Base-by-base conservation (phyloP, 2,797 vertebrate species). In the Rhyacichthys aspro region DNA sequence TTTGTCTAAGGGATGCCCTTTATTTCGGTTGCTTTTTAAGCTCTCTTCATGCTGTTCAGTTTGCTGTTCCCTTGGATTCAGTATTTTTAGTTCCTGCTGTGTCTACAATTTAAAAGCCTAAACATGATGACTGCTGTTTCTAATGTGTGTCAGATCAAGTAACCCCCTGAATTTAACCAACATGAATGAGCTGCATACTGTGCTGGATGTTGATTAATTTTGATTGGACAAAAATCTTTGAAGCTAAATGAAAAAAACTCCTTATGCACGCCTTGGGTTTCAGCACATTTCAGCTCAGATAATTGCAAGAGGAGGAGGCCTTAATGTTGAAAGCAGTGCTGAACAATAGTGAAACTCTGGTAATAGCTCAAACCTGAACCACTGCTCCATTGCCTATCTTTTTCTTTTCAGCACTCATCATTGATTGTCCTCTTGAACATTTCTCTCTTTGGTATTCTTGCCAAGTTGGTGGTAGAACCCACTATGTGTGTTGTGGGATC, bases 391-490 rank as follows among this genome's bases (percentile, higher is more conserved):
- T 62, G 18, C 34, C 32, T 53, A 44, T 16, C 53, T 17, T 16
- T 42, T 14, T 39, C 74, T 72, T 83, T 83, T 87, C 75, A 82
- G 7, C 81, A 72, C 74, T 79, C 77, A 55, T 48, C 56, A 41
- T 49, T 19, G 8, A 69, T 55, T 44, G 63, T 52, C 23, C 55
- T 75, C 62, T 67, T 61, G 50, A 71, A 58, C 36, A 11, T 36
- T 66, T 44, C 46, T 70, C 53, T 62, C 76, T 84, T 84, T 84
- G 68, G 65, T 76, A 59, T 57, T 18, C 39, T n/a, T 70, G 77
- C 81, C 83, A 82, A 82, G 64, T 60, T 55, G 57, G 47, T 66
- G 61, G 48, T 70, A 23, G 42, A 77, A 32, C 48, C 57, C 49
- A 33, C 28, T 63, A 14, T 39, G 37, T 69, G 72, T 58, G 63